Conservation (phyloP, 2,888 invertebrate genomes). For the Drosophila incognita region DNA sequence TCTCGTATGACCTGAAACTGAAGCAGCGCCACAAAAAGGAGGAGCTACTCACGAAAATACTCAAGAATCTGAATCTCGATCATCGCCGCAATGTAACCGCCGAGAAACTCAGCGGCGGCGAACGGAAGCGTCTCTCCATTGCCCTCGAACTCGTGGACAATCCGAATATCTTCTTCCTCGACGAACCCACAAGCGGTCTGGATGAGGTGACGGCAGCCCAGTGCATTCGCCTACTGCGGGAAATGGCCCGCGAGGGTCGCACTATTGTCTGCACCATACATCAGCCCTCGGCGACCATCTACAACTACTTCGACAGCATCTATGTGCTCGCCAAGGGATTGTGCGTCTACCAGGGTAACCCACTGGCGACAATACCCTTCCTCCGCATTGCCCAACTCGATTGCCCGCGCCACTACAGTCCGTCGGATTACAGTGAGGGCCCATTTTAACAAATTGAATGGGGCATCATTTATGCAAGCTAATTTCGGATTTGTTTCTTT, state of each 20-base stretch:
- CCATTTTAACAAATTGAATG: background rate
- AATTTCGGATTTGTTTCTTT: background rate
- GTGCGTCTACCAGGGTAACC: constrained; percentile 89
- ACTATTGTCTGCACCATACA: constrained; percentile 90
- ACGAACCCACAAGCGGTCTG: constrained; percentile 92
- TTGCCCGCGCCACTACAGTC: constrained; percentile 89
- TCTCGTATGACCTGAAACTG: constrained; percentile 91
- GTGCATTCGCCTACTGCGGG: constrained; percentile 87
- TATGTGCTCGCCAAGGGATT: constrained; percentile 88
- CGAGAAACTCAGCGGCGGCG: constrained; percentile 90
- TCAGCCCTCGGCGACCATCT: constrained; percentile 89
- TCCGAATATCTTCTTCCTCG: constrained; percentile 93
- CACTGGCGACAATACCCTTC: constrained; percentile 87
- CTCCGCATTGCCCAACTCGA: constrained; percentile 86
- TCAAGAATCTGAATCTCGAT: constrained; percentile 82
- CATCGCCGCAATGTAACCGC: constrained; percentile 84
- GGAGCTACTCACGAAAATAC: constrained; percentile 81
- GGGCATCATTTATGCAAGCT: background rate
- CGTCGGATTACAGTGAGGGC: constrained; percentile 89
- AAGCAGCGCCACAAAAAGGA: constrained; percentile 73
- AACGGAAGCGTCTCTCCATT: constrained; percentile 92
- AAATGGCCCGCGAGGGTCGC: constrained; percentile 88
- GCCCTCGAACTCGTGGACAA: constrained; percentile 93
- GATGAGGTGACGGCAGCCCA: constrained; percentile 89
- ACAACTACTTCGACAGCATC: constrained; percentile 88